Evolutionary conservation across 2,888 invertebrate species (phyloP).

Genomic region (Ectemnius lituratus): DNA sequence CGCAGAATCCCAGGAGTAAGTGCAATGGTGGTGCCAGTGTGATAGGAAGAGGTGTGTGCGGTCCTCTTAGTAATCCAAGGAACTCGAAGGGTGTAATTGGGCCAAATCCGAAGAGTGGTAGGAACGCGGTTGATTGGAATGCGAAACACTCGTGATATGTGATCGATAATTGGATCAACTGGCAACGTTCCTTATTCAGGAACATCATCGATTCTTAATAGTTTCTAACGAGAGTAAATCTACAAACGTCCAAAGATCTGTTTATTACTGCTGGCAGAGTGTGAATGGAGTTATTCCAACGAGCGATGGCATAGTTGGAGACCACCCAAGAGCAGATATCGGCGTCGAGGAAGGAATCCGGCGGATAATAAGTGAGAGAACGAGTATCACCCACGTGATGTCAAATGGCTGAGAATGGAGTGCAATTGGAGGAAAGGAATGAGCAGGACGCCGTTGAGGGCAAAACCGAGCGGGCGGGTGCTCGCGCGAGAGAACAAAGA

Average conservation of each 20-base stretch:
- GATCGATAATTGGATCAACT: no score
- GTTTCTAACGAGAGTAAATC: no score
- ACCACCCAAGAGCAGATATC: conserved; percentile 6
- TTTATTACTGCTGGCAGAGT: no score
- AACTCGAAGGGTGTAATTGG: neutral
- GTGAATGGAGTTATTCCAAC: no score
- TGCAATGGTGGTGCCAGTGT: no score
- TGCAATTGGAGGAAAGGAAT: conserved; percentile 18
- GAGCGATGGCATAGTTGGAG: no score
- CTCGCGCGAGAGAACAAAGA: conserved; percentile 38
- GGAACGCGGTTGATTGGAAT: no score
- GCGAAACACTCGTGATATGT: no score
- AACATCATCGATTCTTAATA: no score
- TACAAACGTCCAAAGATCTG: no score
- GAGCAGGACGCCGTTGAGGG: conserved; percentile 28
- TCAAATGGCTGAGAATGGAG: conserved; percentile 53
- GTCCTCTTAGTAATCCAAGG: neutral
- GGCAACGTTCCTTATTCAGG: no score
- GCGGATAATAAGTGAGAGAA: neutral
- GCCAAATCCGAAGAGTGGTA: neutral
- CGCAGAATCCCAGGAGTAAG: no score
- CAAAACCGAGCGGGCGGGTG: conserved; percentile 23
- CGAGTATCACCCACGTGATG: neutral
- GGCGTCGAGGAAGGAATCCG: neutral
- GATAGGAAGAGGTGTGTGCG: neutral